Evolutionary conservation across 2,888 invertebrate genomes (phyloP), one percentile per base, ranked within the genome.

Genomic region (Andrena chrysosceles): DNA sequence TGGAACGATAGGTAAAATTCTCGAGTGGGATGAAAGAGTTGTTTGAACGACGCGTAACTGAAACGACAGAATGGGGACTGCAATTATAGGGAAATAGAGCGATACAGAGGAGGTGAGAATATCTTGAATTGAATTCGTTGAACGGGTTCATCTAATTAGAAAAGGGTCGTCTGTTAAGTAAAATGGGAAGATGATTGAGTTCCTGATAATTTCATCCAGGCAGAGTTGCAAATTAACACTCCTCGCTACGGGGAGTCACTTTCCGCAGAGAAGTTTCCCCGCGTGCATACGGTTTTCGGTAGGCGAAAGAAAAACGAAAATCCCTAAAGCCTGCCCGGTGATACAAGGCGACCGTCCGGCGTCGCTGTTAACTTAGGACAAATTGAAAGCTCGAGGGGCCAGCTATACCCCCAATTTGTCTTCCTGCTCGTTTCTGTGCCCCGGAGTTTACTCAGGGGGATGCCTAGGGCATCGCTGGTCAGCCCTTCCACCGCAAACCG

Each of bases 341-440:
- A 78, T 74, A 81, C 67, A 74, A 35, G 56, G 16, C 54, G 60
- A 31, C 29, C 70, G 29, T 26, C 49, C 48, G 69, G 49, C 67
- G 85, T 79, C 75, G 68, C 72, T 88, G 89, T 89, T 90, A 89
- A 89, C 89, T 89, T 90, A 84, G 85, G 89, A 90, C 87, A 87
- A 89, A 89, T 87, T 90, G 89, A 87, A 89, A 85, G 86, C 85
- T 85, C 85, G 71, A 79, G 85, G 83, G 85, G 66, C 71, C 68
- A 72, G 64, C 79, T 77, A 82, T 75, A 42, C 74, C 80, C 77
- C 81, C 84, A 87, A 90, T 90, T 89, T 87, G 85, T 85, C 81
- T 90, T 89, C 64, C 75, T 52, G 64, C 82, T 70, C 62, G 80
- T 77, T 78, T 80, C 73, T 33, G 76, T 68, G 48, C 71, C 77